Evolutionary conservation across 1,140 invertebrate genomes (phyloP).

Genomic region (Mya arenaria): DNA sequence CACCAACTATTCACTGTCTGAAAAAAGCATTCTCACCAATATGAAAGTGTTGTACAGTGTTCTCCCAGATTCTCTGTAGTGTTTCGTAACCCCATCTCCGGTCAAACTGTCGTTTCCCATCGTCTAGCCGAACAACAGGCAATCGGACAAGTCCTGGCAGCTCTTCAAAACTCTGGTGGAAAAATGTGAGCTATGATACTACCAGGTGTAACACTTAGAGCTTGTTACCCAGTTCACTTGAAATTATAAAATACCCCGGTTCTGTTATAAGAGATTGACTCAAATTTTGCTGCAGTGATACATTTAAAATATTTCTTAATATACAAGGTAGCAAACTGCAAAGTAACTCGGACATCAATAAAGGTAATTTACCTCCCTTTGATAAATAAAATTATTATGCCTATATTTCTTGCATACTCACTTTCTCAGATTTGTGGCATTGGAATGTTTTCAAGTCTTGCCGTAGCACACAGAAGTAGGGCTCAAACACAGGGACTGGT

Average conservation of each 20-base stretch:
- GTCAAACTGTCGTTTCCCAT: conserved; percentile 64
- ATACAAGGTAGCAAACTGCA: too few species aligned
- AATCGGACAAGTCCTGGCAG: conserved; percentile 37
- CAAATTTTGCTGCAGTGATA: too few species aligned
- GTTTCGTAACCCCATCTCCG: conserved; percentile 64
- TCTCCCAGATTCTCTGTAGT: conserved; percentile 63
- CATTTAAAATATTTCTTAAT: too few species aligned
- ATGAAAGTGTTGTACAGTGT: conserved; percentile 49
- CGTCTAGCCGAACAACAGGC: conserved; percentile 51
- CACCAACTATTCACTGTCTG: too few species aligned
- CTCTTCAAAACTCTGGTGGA: conserved; percentile 43
- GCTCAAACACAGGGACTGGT: conserved; percentile 17
- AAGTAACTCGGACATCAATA: too few species aligned
- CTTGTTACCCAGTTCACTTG: too few species aligned
- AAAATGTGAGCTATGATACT: not conserved
- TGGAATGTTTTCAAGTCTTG: conserved; percentile 50
- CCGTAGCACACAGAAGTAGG: conserved; percentile 46
- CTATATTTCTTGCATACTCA: too few species aligned
- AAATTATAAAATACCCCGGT: too few species aligned
- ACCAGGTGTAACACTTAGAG: too few species aligned
- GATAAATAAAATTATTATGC: too few species aligned
- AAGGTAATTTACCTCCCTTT: too few species aligned
- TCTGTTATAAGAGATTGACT: too few species aligned
- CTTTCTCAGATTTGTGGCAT: conserved; percentile 42
- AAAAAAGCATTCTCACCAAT: conserved; percentile 35